Evolutionary conservation across 2,888 invertebrate genomes (phyloP).

Genomic region (Harpagoxenus sublaevis): DNA sequence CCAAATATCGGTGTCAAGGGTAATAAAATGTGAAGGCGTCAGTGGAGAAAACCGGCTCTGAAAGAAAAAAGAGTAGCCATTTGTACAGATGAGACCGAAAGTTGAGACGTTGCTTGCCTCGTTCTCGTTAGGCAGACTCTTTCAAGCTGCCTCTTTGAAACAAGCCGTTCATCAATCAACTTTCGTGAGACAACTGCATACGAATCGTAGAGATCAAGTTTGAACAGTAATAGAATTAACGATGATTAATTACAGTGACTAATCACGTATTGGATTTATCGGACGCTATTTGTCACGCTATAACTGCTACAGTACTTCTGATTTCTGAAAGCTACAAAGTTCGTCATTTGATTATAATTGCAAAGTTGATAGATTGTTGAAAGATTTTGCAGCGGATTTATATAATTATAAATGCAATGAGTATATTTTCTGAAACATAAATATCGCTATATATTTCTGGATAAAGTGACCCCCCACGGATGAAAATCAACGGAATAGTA

Average conservation of each 20-base stretch:
- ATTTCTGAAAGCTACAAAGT: too few species aligned
- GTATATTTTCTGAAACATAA: neutral
- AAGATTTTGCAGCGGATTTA: neutral
- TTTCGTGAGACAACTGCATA: neutral
- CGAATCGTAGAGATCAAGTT: neutral
- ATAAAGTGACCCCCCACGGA: neutral
- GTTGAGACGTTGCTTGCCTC: slow-evolving; percentile 7
- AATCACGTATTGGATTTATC: neutral
- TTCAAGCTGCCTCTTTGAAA: neutral
- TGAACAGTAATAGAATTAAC: neutral
- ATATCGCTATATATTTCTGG: neutral
- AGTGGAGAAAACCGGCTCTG: slow-evolving; percentile 57
- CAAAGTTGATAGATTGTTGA: neutral
- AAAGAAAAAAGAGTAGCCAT: slow-evolving; percentile 46
- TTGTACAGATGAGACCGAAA: slow-evolving; percentile 59
- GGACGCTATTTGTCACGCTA: neutral
- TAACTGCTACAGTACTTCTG: neutral
- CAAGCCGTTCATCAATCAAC: slow-evolving; percentile 13
- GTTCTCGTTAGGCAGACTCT: neutral
- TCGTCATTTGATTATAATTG: neutral
- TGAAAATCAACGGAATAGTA: neutral
- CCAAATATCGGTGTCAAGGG: neutral
- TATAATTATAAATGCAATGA: neutral
- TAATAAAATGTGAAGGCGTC: neutral
- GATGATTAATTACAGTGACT: slow-evolving; percentile 11